A percentile compares a stretch with the other conserved stretches of the same genome.
Evolutionary conservation across 2,797 vertebrate genomes (phyloP).

Genomic region (Siniperca undulata): DNA sequence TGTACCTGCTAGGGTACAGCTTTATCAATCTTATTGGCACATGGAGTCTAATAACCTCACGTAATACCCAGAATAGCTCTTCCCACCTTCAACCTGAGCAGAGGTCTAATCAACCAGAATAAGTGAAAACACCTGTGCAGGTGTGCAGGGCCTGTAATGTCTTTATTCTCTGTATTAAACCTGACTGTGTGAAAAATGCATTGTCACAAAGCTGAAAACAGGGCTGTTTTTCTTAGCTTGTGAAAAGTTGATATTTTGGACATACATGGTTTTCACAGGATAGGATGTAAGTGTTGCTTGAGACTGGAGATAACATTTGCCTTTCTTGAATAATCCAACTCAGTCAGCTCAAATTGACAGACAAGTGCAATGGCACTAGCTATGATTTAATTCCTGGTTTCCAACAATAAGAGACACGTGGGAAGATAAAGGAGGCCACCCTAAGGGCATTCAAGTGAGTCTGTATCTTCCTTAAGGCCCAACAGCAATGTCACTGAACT

Average conservation of each 20-base stretch:
- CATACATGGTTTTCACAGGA: neutral
- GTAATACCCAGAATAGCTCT: neutral
- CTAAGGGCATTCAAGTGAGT: conserved; percentile 21
- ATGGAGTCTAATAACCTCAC: neutral
- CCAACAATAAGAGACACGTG: conserved; percentile 10
- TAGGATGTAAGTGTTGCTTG: neutral
- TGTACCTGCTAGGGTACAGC: neutral
- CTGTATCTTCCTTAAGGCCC: conserved; percentile 21
- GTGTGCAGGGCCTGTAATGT: neutral
- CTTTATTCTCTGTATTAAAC: neutral
- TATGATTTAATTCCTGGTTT: conserved; percentile 3
- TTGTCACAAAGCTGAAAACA: neutral
- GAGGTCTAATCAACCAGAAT: neutral
- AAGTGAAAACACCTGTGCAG: neutral
- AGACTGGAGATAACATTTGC: neutral
- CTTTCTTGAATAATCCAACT: neutral
- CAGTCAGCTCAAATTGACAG: neutral
- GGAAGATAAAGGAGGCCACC: conserved; percentile 26
- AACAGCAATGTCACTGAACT: neutral
- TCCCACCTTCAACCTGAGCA: neutral
- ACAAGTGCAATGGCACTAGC: neutral
- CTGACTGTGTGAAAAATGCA: neutral
- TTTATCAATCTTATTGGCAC: neutral
- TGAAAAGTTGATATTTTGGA: neutral
- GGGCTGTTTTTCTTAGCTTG: neutral